A percentile compares a stretch with the other conserved stretches of the same genome.
Conservation (phyloP, 30 jellyfish, hydroid and myxozoan genomes). For the Mastigias papua region DNA sequence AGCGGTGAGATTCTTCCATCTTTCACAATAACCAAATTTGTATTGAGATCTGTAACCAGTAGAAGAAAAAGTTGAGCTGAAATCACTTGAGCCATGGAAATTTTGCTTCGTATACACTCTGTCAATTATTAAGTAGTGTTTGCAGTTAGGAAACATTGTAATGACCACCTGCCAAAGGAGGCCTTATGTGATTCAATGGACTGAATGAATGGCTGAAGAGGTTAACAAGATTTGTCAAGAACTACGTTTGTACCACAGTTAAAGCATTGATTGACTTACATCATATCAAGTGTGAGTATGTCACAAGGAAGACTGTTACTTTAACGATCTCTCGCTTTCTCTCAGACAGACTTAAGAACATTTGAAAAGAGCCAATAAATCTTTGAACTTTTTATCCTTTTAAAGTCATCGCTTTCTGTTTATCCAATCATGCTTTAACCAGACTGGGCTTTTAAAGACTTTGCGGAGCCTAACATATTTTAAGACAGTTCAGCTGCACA, state of each 20-base stretch:
- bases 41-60: constrained; percentile 47
- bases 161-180: neutral
- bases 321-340: neutral
- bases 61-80: neutral
- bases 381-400: constrained; percentile 14
- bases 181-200: neutral
- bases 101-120: neutral
- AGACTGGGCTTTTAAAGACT: constrained; percentile 24
- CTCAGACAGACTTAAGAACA: constrained; percentile 43
- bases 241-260: constrained; percentile 10
- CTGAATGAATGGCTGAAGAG: constrained; percentile 19
- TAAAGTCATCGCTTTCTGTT: constrained; percentile 31
- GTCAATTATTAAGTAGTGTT: neutral
- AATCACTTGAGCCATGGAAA: constrained; percentile 1
- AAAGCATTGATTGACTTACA: constrained; percentile 1
- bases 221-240: constrained; percentile 54
- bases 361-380: constrained; percentile 18
- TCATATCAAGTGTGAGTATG: neutral
- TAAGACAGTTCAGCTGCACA: neutral
- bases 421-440: constrained; percentile 38
- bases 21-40: constrained; percentile 70
- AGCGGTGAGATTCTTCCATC: constrained; percentile 79
- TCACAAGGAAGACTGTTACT: constrained; percentile 1
- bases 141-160: neutral
- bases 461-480: neutral